Base-by-base conservation (phyloP, 2,113 vertebrate genomes). In the Nymphicus hollandicus region DNA sequence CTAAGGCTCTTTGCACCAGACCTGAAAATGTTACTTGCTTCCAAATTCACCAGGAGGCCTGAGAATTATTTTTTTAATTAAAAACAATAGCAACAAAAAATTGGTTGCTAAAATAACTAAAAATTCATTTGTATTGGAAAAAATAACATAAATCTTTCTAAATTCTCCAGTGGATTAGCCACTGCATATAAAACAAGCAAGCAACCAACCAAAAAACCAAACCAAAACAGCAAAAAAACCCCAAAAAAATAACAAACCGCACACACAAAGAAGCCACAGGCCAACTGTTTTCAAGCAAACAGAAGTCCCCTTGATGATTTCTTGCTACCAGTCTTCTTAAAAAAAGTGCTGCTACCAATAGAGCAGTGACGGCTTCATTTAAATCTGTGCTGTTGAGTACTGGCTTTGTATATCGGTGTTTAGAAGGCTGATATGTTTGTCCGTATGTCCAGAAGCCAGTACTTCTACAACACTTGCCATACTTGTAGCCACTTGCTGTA, bases 401-500 rank as follows among this genome's bases (percentile, higher is more conserved):
- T 71, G 90, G n/a, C 63, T 81, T 50, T 39, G 72, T 35, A 27
- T 20, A 16, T 44, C 41, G 13, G 83, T 17, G 0, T 19, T 76
- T 15, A 7, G 22, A 65, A 66, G 43, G 46, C 77, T 44, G 64
- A 24, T 64, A 2, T 1, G 1, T 78, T 31, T 46, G 41, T 86
- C 76, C 27, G 50, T 23, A 8, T 50, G 74, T 50, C 66, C 71
- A 46, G 66, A 79, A 90, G 64, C 65, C 37, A 43, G 69, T 41
- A 28, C 90, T 91, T 60, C n/a, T 15, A 15, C 91, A 87, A 17
- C 69, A 53, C 44, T 89, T 53, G 1, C 24, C 60, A 5, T 16
- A 43, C 79, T 50, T n/a, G 19, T 96, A 95, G 84, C 76, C 89
- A 91, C 97, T 97, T 97, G 97, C 97, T 97, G 97, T 97, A 97